Conservation (phyloP, 1,140 invertebrate species). For the Drosophila lacertosa region DNA sequence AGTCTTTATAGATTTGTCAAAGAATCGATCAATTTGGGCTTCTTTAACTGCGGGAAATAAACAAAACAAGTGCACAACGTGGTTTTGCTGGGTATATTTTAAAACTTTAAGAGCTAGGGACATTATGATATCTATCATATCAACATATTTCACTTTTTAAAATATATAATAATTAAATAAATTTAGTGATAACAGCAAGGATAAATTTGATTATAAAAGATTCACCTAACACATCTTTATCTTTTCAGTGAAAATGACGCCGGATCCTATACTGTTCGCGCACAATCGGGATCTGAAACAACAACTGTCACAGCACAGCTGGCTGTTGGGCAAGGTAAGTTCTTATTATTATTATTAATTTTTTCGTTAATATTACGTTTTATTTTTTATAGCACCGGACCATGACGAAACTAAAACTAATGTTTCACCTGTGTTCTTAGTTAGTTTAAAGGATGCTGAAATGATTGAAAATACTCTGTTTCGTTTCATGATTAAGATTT, state of each 20-base stretch:
- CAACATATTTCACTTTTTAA: too few species aligned
- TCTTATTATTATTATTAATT: background rate
- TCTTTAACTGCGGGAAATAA: too few species aligned
- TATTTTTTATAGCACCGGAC: conserved; percentile 74
- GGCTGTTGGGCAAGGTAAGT: conserved; percentile 90
- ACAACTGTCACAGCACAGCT: conserved; percentile 93
- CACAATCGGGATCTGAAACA: conserved; percentile 92
- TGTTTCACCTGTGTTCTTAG: conserved; percentile 91
- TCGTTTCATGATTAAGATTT: conserved; percentile 95
- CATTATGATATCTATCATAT: too few species aligned
- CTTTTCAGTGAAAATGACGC: conserved; percentile 89
- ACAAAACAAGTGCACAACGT: too few species aligned
- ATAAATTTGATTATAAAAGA: too few species aligned
- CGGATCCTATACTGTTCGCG: conserved; percentile 95
- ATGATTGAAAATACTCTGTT: conserved; percentile 94
- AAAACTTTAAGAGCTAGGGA: too few species aligned
- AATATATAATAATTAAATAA: too few species aligned
- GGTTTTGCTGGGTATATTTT: too few species aligned
- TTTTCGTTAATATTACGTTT: background rate
- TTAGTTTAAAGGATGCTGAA: conserved; percentile 93
- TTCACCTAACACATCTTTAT: background rate
- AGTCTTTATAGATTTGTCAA: too few species aligned
- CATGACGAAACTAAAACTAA: conserved; percentile 88
- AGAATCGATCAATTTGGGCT: too few species aligned
- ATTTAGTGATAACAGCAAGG: too few species aligned